Evolutionary conservation across 2,888 invertebrate species (phyloP).

Genomic region (Apocheima hispidaria): DNA sequence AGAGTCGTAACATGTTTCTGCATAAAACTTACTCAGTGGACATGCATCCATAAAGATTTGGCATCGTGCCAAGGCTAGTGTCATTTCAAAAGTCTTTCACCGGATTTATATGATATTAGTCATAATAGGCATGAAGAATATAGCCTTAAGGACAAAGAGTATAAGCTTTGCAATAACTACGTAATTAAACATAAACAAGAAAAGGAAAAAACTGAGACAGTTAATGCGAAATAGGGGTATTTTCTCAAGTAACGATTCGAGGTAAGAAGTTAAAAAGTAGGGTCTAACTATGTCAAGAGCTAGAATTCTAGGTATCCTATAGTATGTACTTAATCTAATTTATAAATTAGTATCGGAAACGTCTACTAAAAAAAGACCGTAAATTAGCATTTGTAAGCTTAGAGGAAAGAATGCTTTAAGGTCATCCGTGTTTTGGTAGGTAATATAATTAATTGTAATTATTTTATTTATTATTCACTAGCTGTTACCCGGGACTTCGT

Average conservation of each 20-base stretch:
- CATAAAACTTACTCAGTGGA: slow-evolving; percentile 35
- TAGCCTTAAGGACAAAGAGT: not conserved
- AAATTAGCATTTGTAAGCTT: too few relatives aligned
- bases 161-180: not conserved
- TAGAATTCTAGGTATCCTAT: too few relatives aligned
- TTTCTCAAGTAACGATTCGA: too few relatives aligned
- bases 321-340: too few relatives aligned
- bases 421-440: too few relatives aligned
- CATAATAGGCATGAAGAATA: slow-evolving; percentile 16
- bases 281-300: not conserved
- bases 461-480: too few relatives aligned
- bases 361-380: too few relatives aligned
- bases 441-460: too few relatives aligned
- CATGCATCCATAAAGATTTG: slow-evolving; percentile 39
- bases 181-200: not conserved
- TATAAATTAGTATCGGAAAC: too few relatives aligned
- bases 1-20: slow-evolving; percentile 29
- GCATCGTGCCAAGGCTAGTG: slow-evolving; percentile 51
- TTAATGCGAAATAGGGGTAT: not conserved
- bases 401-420: too few relatives aligned
- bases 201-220: not conserved
- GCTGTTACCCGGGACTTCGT: too few relatives aligned
- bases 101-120: slow-evolving; percentile 51
- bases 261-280: not conserved
- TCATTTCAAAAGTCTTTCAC: slow-evolving; percentile 56